These are phyloP conservation scores for Euplagia quadripunctaria DNA, from an alignment of 2,888 invertebrate species.

Conservation along the genomic window DNA sequence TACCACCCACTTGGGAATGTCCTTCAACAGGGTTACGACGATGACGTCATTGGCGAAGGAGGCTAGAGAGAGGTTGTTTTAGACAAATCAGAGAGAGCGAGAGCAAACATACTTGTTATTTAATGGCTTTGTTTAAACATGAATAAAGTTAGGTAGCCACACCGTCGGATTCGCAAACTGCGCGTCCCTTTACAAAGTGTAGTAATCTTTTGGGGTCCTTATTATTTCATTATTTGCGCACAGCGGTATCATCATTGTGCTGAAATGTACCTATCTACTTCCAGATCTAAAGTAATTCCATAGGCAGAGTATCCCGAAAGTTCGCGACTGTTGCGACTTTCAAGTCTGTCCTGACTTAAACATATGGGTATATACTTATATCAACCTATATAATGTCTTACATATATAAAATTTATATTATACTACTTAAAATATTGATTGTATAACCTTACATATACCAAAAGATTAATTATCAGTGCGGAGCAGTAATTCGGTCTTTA, in stretches of 20 bases:
- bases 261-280: not conserved
- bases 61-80: not conserved
- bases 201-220: not conserved
- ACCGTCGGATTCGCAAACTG: too few relatives aligned
- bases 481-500: constrained; percentile 23
- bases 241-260: not conserved
- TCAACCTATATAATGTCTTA: too few relatives aligned
- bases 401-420: not conserved
- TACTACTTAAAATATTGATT: not conserved
- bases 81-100: not conserved
- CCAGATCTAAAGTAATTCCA: not conserved
- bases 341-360: not conserved
- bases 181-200: too few relatives aligned
- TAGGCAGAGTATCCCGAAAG: not conserved
- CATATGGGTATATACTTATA: too few relatives aligned
- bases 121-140: too few relatives aligned
- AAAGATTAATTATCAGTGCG: not conserved
- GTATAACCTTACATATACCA: not conserved
- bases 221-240: not conserved
- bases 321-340: not conserved
- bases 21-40: constrained; percentile 36
- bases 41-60: constrained; percentile 17
- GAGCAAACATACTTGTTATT: too few relatives aligned
- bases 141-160: too few relatives aligned
- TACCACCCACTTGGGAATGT: constrained; percentile 46